Percentiles rank a stretch among this genome's conserved stretches.
These are phyloP conservation scores for Eupithecia tripunctaria DNA, from an alignment of 2,888 invertebrate genomes.

Conservation along the genomic window DNA sequence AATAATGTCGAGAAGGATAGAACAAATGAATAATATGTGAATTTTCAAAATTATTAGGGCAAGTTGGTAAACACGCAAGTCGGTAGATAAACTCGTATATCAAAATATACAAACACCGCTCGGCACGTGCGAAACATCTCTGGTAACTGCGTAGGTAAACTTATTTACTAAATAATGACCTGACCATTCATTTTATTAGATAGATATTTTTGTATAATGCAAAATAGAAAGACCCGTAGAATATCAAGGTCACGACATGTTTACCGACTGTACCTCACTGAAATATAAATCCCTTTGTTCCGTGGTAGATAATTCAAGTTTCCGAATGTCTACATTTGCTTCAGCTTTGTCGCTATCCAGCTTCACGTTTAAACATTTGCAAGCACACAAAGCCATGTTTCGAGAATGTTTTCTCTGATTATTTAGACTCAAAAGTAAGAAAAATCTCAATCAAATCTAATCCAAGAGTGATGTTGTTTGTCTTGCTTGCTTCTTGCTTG, in stretches of 20 bases:
- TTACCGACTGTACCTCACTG: constrained; percentile 84
- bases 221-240: constrained; percentile 52
- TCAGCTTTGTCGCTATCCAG: constrained; percentile 86
- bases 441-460: constrained; percentile 11
- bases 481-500: background rate
- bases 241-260: constrained; percentile 79
- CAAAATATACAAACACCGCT: background rate
- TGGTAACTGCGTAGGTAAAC: constrained; percentile 20
- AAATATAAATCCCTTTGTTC: constrained; percentile 88
- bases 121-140: background rate
- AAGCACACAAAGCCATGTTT: constrained; percentile 86
- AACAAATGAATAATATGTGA: constrained; percentile 1
- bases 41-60: background rate
- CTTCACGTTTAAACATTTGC: constrained; percentile 90
- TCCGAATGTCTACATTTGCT: constrained; percentile 82
- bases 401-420: constrained; percentile 20
- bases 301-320: constrained; percentile 82
- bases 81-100: background rate
- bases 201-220: constrained; percentile 13
- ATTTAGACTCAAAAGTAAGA: constrained; percentile 11
- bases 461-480: constrained; percentile 7
- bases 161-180: background rate
- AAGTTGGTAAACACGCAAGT: background rate
- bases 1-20: background rate
- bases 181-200: no score